A percentile compares a stretch with the other conserved stretches of the same genome.
These are phyloP conservation scores for Volucella zonaria DNA, from an alignment of 2,888 invertebrate genomes.

Conservation along the genomic window DNA sequence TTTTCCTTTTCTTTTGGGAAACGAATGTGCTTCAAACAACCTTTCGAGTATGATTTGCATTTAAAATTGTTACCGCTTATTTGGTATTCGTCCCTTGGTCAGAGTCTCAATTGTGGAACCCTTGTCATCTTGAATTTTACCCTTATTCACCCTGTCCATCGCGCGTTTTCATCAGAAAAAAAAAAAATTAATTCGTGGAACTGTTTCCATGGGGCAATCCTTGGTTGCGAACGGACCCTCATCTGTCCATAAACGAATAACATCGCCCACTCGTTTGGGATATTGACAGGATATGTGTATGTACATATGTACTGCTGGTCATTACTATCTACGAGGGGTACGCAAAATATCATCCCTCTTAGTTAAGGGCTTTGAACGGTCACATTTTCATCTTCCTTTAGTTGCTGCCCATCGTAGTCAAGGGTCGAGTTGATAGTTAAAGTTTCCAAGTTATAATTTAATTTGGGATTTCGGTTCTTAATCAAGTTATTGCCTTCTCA, in stretches of 20 bases:
- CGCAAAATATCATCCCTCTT: conserved; percentile 47
- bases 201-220: conserved; percentile 17
- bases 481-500: conserved; percentile 69
- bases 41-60: conserved; percentile 69
- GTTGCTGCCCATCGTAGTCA: conserved; percentile 30
- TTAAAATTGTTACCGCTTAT: conserved; percentile 69
- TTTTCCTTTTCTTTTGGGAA: conserved; percentile 13
- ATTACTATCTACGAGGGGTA: conserved; percentile 53
- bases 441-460: conserved; percentile 68
- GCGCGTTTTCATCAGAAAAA: neutral
- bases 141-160: neutral
- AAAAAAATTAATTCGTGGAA: neutral
- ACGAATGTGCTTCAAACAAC: conserved; percentile 52
- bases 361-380: neutral
- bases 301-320: conserved; percentile 27
- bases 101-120: conserved; percentile 56
- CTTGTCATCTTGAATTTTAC: conserved; percentile 58
- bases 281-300: conserved; percentile 34
- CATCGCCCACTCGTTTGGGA: conserved; percentile 39
- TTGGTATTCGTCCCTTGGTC: conserved; percentile 70
- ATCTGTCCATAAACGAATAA: conserved; percentile 1
- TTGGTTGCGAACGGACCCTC: conserved; percentile 6
- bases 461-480: conserved; percentile 67
- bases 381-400: neutral
- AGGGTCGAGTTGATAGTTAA: conserved; percentile 65